Base-by-base conservation (phyloP, 2,888 invertebrate genomes). In the Xylota segnis region DNA sequence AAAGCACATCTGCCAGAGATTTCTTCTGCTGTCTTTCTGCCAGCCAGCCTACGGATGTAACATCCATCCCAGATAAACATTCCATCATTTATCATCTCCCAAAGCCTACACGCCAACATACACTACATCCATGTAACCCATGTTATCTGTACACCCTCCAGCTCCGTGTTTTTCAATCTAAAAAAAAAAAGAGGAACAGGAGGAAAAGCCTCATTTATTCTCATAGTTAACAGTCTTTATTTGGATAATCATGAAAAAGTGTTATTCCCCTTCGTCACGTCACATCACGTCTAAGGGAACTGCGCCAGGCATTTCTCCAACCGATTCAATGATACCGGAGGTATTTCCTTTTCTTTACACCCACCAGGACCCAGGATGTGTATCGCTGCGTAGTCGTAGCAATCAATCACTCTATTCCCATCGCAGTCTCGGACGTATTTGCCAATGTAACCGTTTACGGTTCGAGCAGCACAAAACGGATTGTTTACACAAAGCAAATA, bases 291-390 rank as follows among this genome's bases (percentile, higher is more conserved):
- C n/a, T n/a, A n/a, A n/a, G 61, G 45, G 37, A 87, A 74, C 47
- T 74, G 52, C 10, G 71, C 50, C 40, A 88, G 72, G 50, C 59
- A 94, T 94, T 88, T 89, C 94, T 90, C 93, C 93, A 90, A 92
- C 91, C 89, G 95, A 93, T 75, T 93, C 89, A 92, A 90, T 90
- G n/a, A 90, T 91, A 50, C 50, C 86, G 88, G 90, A 54, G 77
- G 23, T 81, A 88, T 75, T 68, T 83, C 66, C 12, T 63, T 88
- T 71, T 37, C 71, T 7, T 32, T 40, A 68, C 91, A 91, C 10
- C 90, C 90, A 2, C 45, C 87, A 1, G 90, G 89, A 6, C 91
- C 91, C 12, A 88, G 83, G 54, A 90, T 58, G 72, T 91, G 91
- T 43, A 91, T 77, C 75, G 87, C 81, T 65, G 89, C 89, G 58